Base-by-base conservation (phyloP, 2,797 vertebrate genomes). In the Eremophila alpestris region DNA sequence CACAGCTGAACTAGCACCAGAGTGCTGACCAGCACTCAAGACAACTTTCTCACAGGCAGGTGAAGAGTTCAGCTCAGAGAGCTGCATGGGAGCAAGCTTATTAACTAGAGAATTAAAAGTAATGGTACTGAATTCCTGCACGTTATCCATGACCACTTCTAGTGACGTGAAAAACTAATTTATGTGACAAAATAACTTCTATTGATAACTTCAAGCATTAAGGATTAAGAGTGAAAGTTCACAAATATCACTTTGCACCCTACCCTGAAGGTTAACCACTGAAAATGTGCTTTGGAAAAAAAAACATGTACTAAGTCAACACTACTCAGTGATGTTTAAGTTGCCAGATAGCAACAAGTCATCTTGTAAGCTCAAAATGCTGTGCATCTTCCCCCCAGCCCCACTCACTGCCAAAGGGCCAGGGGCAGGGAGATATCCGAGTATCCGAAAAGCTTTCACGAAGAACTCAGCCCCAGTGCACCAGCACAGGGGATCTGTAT, bases 41-140 rank as follows among this genome's bases (percentile, higher is more conserved):
- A 58, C 55, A 94, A 87, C 82, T 90, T 70, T 86, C 78, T 83
- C 79, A 83, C 43, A 81, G n/a, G 62, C 48, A 89, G 43, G 75
- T 87, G 67, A 90, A 77, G 65, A 92, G 82, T 89, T 87, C 64
- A 89, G 13, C 54, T 87, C 48, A 30, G 38, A 83, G 58, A 81
- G 59, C 9, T 85, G 60, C 68, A 77, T 54, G 32, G 17, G 59
- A 85, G 13, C 52, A 88, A 82, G 45, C 29, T 73, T 48, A 38
- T 38, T 86, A 64, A 80, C 49, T 29, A 52, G 13, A 59, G 15
- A 87, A 80, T 46, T 76, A 56, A n/a, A 86, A 88, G 11, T 17
- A 81, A 22, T 3, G 22, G 54, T 64, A 38, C 23, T 2, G 2
- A 79, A 84, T 36, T 78, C 30, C 55, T 43, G 24, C 40, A 58